Base-by-base conservation (phyloP, 53 echinoderm and acorn worm genomes). In the Zoroaster sp. region DNA sequence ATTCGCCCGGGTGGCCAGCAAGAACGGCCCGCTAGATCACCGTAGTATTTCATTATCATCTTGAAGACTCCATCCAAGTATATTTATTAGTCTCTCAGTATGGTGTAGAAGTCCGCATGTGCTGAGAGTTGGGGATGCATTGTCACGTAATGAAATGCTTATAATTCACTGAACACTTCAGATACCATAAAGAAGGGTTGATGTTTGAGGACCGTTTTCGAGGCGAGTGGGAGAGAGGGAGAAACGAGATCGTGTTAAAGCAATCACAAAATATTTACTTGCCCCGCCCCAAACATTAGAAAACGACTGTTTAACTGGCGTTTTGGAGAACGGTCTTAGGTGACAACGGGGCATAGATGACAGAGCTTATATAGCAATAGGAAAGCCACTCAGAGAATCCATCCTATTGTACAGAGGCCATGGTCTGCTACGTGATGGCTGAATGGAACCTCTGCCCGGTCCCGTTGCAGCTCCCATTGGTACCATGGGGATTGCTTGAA, bases 231-330 rank as follows among this genome's bases (percentile, higher is more conserved):
- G 69, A 45, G 12, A 47, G 69, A 43, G 32, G 43, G 54, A 69
- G 83, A 70, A 83, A 83, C 35, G 44, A 83, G 51, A 83, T 69
- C 83, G 71, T 33, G 83, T 46, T 17, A 69, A 83, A 83, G 83
- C 71, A 83, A 83, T 83, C 47, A 70, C 46, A 83, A 83, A 83
- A 83, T 83, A 83, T 83, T 83, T 44, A 83, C 83, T 69, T 70
- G 83, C 49, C 70, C 83, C 83, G 83, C 83, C 55, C 83, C 70
- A 70, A 69, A 42, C 68, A 70, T 83, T 47, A 83, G 71, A 83
- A 34, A 83, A 53, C 83, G 83, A 83, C 83, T 83, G 83, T 83
- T 83, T 83, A 83, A 83, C 83, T 70, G 63, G 42, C 78, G 53
- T 34, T 34, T 75, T 66, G 81, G 41, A 31, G 81, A 40, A 35